Conservation (phyloP, 1,140 invertebrate species). For the Bactericera cockerelli region DNA sequence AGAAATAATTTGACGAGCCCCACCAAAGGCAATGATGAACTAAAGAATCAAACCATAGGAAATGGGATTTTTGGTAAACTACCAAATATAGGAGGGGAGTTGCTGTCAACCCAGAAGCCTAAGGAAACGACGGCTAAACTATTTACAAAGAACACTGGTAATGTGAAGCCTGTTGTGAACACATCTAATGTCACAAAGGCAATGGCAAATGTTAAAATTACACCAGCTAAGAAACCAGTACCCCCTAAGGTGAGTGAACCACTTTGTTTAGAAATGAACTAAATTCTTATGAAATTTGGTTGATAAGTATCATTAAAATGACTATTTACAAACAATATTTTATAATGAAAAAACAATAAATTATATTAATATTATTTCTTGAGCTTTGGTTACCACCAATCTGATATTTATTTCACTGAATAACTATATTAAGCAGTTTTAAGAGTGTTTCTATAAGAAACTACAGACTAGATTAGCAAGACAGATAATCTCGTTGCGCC, state of each 20-base stretch:
- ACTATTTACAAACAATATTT: no score
- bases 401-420: no score
- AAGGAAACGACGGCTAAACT: neutral
- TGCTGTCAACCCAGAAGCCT: conserved; percentile 15
- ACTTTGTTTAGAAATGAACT: no score
- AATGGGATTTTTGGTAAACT: conserved; percentile 19
- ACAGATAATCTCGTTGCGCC: no score
- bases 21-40: neutral
- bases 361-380: no score
- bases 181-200: conserved; percentile 11
- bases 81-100: conserved; percentile 20
- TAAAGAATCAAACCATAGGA: neutral
- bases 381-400: no score
- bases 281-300: no score
- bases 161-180: neutral
- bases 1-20: neutral
- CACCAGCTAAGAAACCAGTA: conserved; percentile 10
- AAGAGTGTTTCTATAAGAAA: no score
- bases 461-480: no score
- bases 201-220: conserved; percentile 13
- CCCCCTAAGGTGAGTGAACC: neutral
- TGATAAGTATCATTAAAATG: no score
- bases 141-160: conserved; percentile 7
- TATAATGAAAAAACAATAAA: no score
- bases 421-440: no score